Base-by-base conservation (phyloP, 53 echinoderm and acorn worm species). In the Apostichopus leukothele region DNA sequence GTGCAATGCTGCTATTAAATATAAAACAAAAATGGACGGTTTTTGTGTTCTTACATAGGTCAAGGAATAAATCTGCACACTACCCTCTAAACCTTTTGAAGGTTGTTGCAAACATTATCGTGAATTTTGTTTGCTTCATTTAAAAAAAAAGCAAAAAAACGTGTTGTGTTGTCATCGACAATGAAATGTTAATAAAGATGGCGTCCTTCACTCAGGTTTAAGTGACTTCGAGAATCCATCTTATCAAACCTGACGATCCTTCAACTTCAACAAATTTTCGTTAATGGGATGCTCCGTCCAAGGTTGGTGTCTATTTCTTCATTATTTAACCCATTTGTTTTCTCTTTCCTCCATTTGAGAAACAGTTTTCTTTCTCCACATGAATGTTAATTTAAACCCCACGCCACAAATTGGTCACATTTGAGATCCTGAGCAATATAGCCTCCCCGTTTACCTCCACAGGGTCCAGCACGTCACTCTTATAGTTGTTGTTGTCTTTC, bases 331-430 rank as follows among this genome's bases (percentile, higher is more conserved):
- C 55, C 57, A 80, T 55, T 80, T 80, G 55, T 21, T 57, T 80
- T 22, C 19, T 80, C 68, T n/a, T 80, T 80, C 54, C 80, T 54
- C 53, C 59, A 80, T 80, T 80, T 80, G 57, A 18, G 80, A 57
- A 55, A 55, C 53, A 80, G 80, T 52, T 57, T 55, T 80, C 59
- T 8, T 57, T 80, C 80, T 53, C 80, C 53, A 20, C 80, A 19
- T 53, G 80, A 80, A 13, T 80, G 80, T 80, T 80, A 80, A 80
- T 80, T 80, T 80, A 55, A 80, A 55, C 80, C 57, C 54, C 80
- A 57, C 21, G 80, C 53, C 54, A 53, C 80, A 80, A 80, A 80
- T 80, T 80, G 80, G 55, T 55, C 80, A 80, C 80, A 39, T 39
- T 39, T 39, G 3, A 39, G 39, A 39, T 39, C 39, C 39, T 39